phyloP scores from a whole-genome alignment of 2,113 vertebrate genomes.

The Capra hircus region DNA sequence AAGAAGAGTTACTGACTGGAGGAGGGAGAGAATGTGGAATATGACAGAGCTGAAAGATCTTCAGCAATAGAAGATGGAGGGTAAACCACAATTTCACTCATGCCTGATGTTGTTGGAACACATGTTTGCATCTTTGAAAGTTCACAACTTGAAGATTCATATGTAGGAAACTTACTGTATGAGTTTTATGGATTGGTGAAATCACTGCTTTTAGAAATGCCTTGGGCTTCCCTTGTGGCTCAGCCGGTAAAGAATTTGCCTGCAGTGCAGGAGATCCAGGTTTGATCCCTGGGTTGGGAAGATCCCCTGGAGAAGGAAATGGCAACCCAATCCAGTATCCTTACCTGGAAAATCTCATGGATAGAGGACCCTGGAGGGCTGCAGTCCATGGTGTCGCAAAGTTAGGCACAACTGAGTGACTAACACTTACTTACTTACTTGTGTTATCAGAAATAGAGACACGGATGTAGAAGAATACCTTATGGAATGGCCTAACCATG shows the following conservation, averaged over 20 bases:
- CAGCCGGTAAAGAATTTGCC: background rate
- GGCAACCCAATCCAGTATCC: background rate
- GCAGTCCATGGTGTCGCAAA: background rate
- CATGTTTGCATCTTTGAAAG: background rate
- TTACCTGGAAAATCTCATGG: background rate
- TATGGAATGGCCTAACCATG: background rate
- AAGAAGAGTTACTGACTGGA: background rate
- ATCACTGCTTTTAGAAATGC: background rate
- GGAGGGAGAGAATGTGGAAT: background rate
- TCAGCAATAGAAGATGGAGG: background rate
- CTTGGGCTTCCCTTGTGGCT: background rate
- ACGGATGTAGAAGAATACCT: background rate
- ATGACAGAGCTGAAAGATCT: background rate
- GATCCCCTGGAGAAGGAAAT: background rate
- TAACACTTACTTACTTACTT: background rate
- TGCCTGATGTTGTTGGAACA: background rate
- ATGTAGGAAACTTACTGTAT: background rate
- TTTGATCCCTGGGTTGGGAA: background rate
- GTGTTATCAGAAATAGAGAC: background rate
- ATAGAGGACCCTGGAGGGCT: background rate
- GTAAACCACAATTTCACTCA: background rate
- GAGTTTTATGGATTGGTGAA: background rate
- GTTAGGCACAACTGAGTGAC: background rate
- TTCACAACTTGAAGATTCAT: background rate
- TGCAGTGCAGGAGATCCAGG: background rate